phyloP scores from a whole-genome alignment of 2,797 vertebrate genomes.

The Melanogrammus aeglefinus region DNA sequence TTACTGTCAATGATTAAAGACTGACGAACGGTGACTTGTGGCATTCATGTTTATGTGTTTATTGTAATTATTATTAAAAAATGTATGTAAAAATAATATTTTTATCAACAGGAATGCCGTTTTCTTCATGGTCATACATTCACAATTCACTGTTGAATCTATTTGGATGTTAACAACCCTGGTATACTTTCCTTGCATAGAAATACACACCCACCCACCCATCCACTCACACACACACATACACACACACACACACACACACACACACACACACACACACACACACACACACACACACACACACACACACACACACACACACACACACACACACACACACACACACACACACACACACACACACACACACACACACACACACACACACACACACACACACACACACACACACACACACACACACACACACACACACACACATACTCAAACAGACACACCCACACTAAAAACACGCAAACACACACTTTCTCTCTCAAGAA shows the following conservation, averaged over 20 bases:
- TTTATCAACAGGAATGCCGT: background rate
- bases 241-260: background rate
- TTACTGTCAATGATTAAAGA: background rate
- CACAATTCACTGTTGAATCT: background rate
- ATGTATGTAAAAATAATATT: background rate
- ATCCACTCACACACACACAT: background rate
- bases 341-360: background rate
- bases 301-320: too few species aligned
- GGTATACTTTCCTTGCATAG: background rate
- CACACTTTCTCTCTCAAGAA: background rate
- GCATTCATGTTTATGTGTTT: background rate
- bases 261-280: background rate
- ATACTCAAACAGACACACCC: constrained; percentile 3
- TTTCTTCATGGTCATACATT: background rate
- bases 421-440: background rate
- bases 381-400: background rate
- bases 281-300: too few species aligned
- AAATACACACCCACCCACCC: background rate
- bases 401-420: background rate
- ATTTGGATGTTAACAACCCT: background rate
- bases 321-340: too few species aligned
- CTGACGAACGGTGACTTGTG: background rate
- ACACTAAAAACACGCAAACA: background rate
- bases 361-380: background rate
- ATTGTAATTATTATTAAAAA: background rate